These are phyloP conservation scores for Cynoglossus semilaevis DNA, from an alignment of 2,113 vertebrate species.

Conservation along the genomic window DNA sequence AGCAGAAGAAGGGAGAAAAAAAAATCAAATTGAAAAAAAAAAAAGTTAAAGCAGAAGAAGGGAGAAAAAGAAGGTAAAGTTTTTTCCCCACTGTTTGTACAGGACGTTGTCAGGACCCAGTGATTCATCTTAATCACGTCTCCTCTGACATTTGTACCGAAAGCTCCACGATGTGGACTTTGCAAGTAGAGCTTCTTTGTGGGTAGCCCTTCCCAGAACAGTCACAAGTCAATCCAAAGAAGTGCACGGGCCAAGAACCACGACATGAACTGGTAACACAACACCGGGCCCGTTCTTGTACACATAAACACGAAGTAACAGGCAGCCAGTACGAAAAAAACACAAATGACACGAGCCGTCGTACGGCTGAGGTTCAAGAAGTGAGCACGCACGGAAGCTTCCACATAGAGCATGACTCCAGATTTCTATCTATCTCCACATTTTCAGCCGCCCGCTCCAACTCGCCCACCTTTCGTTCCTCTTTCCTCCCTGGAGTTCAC, in stretches of 20 bases:
- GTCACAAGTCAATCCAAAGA: slow-evolving; percentile 23
- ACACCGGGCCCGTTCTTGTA: slow-evolving; percentile 16
- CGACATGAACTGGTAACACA: slow-evolving; percentile 30
- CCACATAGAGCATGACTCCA: slow-evolving; percentile 24
- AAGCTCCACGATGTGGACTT: not conserved
- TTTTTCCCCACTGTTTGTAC: too few relatives aligned
- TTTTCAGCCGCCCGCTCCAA: not conserved
- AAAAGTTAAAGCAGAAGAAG: too few relatives aligned
- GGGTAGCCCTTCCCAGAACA: slow-evolving; percentile 26
- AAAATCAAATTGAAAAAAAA: too few relatives aligned
- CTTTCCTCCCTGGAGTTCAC: slow-evolving; percentile 51
- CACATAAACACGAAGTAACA: slow-evolving; percentile 25
- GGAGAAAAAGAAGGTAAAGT: too few relatives aligned
- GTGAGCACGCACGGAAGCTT: slow-evolving; percentile 35
- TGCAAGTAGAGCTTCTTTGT: slow-evolving; percentile 13
- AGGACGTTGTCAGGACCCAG: too few relatives aligned
- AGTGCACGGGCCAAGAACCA: slow-evolving; percentile 21
- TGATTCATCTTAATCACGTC: too few relatives aligned
- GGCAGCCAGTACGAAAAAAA: slow-evolving; percentile 35
- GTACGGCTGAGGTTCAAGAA: slow-evolving; percentile 20
- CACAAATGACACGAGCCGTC: slow-evolving; percentile 41
- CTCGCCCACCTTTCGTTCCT: slow-evolving; percentile 6
- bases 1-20: too few relatives aligned
- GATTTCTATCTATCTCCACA: slow-evolving; percentile 34
- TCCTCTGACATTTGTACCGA: too few relatives aligned